Conservation (phyloP, 2,113 vertebrate genomes). For the Chaenocephalus aceratus region DNA sequence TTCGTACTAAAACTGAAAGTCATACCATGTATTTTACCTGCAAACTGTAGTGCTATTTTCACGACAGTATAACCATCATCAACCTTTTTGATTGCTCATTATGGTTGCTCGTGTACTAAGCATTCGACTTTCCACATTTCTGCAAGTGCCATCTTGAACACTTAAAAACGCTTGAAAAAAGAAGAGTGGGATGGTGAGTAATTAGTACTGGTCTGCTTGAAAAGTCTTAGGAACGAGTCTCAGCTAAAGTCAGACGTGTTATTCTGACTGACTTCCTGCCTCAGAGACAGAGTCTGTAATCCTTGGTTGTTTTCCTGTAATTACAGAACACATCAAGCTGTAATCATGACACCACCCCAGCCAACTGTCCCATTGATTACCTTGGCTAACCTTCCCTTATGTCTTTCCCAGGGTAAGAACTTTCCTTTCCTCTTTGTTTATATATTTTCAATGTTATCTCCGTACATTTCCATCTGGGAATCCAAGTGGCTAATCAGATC, state of each 20-base stretch:
- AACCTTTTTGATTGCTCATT: background rate
- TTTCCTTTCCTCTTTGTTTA: background rate
- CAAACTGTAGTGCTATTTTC: background rate
- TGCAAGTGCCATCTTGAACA: background rate
- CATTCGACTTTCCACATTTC: background rate
- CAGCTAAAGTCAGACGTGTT: slow-evolving; percentile 4
- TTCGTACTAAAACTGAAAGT: background rate
- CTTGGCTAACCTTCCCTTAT: background rate
- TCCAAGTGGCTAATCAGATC: slow-evolving; percentile 8
- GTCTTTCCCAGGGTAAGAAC: background rate
- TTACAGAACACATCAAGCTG: slow-evolving; percentile 66
- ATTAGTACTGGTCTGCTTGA: background rate
- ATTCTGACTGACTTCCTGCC: slow-evolving; percentile 23
- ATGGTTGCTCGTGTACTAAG: background rate
- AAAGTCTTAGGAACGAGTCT: background rate
- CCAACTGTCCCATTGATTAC: slow-evolving; percentile 9
- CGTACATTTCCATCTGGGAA: background rate
- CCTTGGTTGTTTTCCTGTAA: slow-evolving; percentile 67
- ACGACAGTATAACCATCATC: background rate
- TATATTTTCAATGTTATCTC: background rate
- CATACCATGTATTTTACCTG: background rate
- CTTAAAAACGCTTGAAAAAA: background rate
- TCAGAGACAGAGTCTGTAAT: slow-evolving; percentile 53
- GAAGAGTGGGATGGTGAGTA: background rate
- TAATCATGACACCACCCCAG: slow-evolving; percentile 42